Percentiles rank a stretch among this genome's conserved stretches.
phyloP scores from a whole-genome alignment of 1,140 invertebrate species.

The Globodera rostochiensis region DNA sequence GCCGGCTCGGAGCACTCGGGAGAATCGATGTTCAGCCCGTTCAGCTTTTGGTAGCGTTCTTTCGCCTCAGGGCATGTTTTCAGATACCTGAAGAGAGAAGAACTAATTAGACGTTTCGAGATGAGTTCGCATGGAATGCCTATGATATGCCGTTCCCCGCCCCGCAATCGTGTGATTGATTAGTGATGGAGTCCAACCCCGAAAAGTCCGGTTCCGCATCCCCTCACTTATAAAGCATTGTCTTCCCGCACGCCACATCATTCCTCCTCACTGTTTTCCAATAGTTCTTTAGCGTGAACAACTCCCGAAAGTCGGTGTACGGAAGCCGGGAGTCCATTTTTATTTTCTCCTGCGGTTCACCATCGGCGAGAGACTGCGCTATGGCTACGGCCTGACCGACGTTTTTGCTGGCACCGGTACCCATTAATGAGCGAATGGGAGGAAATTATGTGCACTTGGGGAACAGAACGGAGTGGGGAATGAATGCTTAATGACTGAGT shows the following conservation, averaged over 20 bases:
- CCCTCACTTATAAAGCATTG: slow-evolving; percentile 46
- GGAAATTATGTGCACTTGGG: too few relatives aligned
- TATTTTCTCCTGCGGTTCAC: slow-evolving; percentile 5
- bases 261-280: slow-evolving; percentile 53
- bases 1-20: slow-evolving; percentile 49
- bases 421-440: slow-evolving; percentile 12
- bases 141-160: too few relatives aligned
- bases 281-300: slow-evolving; percentile 47
- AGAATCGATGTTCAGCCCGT: slow-evolving; percentile 33
- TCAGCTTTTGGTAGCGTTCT: slow-evolving; percentile 42
- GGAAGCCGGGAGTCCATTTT: slow-evolving; percentile 37
- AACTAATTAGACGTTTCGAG: not conserved
- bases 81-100: slow-evolving; percentile 46
- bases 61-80: slow-evolving; percentile 50
- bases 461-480: not conserved
- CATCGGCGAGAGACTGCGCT: not conserved
- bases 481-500: not conserved
- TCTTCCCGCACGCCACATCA: slow-evolving; percentile 41
- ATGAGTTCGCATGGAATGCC: not conserved
- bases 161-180: too few relatives aligned
- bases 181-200: too few relatives aligned
- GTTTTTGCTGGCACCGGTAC: slow-evolving; percentile 43
- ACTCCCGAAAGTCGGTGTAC: slow-evolving; percentile 36
- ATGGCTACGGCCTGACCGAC: slow-evolving; percentile 13
- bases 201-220: too few relatives aligned